Percentiles rank a stretch among this genome's conserved stretches.
phyloP scores from a whole-genome alignment of 2,113 vertebrate genomes.

The Regulus satrapa region DNA sequence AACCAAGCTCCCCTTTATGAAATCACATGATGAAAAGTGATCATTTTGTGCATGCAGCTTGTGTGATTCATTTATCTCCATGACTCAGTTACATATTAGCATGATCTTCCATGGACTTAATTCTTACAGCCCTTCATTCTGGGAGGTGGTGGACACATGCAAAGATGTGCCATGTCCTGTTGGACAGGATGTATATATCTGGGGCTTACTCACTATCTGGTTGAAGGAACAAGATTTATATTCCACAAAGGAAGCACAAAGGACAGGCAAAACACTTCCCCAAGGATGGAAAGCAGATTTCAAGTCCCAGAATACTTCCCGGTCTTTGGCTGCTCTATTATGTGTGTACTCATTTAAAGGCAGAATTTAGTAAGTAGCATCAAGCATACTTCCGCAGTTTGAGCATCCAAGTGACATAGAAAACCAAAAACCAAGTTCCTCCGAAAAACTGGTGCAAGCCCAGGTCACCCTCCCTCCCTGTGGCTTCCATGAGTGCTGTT shows the following conservation, averaged over 20 bases:
- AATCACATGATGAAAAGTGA: neutral
- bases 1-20: neutral
- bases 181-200: neutral
- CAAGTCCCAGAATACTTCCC: neutral
- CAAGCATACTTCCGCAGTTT: neutral
- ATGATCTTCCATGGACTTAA: neutral
- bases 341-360: neutral
- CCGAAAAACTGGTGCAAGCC: neutral
- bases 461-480: neutral
- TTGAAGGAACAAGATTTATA: neutral
- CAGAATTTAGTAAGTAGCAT: neutral
- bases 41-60: neutral
- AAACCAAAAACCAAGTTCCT: neutral
- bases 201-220: neutral
- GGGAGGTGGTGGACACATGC: neutral
- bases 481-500: neutral
- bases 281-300: neutral
- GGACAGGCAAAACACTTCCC: neutral
- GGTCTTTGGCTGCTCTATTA: neutral
- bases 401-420: neutral
- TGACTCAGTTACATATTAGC: neutral
- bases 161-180: neutral
- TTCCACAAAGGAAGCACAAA: neutral
- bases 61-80: neutral
- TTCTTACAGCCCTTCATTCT: neutral